These are phyloP conservation scores for Electrophaes corylata DNA, from an alignment of 2,888 invertebrate species.

Conservation along the genomic window DNA sequence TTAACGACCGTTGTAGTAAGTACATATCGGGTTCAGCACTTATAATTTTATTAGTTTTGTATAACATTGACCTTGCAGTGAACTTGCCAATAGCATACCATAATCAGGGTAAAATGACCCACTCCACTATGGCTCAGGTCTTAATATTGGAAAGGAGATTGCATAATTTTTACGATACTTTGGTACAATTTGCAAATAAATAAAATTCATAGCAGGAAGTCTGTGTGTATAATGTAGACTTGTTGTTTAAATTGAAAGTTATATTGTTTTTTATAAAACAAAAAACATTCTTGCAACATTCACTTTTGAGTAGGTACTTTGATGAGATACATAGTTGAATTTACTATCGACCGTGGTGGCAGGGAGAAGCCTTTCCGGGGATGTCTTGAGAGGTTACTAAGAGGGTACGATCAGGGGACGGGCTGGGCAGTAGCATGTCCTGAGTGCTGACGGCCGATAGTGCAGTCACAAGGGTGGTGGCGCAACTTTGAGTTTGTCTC, in stretches of 20 bases:
- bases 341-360: too few relatives aligned
- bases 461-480: too few relatives aligned
- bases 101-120: conserved; percentile 19
- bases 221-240: background rate
- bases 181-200: conserved; percentile 15
- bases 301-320: conserved; percentile 1
- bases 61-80: conserved; percentile 39
- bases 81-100: conserved; percentile 45
- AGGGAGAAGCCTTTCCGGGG: too few relatives aligned
- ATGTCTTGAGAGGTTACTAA: too few relatives aligned
- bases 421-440: too few relatives aligned
- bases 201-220: conserved; percentile 25
- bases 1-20: background rate
- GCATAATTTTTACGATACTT: conserved; percentile 22
- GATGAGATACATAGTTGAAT: too few relatives aligned
- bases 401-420: too few relatives aligned
- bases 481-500: too few relatives aligned
- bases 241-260: conserved; percentile 17
- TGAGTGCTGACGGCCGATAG: too few relatives aligned
- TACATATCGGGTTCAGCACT: background rate
- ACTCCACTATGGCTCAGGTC: conserved; percentile 5
- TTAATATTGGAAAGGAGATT: conserved; percentile 28
- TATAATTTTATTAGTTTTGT: background rate
- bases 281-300: conserved; percentile 8
- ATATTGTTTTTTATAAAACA: background rate